These are phyloP conservation scores for Melanotaenia duboulayi DNA, from an alignment of 2,113 vertebrate species.

Conservation along the genomic window DNA sequence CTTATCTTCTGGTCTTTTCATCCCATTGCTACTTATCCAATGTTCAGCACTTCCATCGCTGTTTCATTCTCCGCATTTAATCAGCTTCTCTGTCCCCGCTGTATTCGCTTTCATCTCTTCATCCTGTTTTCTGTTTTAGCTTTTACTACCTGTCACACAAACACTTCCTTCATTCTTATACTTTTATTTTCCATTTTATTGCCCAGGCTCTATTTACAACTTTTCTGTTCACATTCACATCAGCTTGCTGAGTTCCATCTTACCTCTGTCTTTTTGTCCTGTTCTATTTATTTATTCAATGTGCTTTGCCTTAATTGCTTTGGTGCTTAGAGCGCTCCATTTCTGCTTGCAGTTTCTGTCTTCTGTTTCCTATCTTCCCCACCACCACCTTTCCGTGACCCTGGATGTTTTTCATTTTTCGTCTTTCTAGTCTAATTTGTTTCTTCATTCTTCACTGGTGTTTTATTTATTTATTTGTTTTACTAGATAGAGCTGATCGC, in stretches of 20 bases:
- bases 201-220: conserved; percentile 20
- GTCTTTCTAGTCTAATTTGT: conserved; percentile 56
- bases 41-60: conserved; percentile 19
- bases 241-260: conserved; percentile 5
- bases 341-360: conserved; percentile 56
- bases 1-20: conserved; percentile 49
- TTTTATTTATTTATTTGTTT: conserved; percentile 5
- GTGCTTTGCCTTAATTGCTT: conserved; percentile 40
- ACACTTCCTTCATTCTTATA: conserved; percentile 10
- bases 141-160: conserved; percentile 33
- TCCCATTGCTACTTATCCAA: conserved; percentile 20
- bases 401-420: conserved; percentile 59
- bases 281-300: conserved; percentile 47
- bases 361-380: conserved; percentile 47
- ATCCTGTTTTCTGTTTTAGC: conserved; percentile 19
- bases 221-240: conserved; percentile 39
- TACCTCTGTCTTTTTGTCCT: conserved; percentile 24
- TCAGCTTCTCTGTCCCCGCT: conserved; percentile 9
- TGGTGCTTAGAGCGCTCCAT: conserved; percentile 44
- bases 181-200: conserved; percentile 10
- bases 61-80: conserved; percentile 18
- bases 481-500: neutral
- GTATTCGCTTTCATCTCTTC: conserved; percentile 33
- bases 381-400: conserved; percentile 43
- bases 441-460: conserved; percentile 36